Conservation (phyloP, 2,797 vertebrate genomes). For the Harpagifer antarcticus region DNA sequence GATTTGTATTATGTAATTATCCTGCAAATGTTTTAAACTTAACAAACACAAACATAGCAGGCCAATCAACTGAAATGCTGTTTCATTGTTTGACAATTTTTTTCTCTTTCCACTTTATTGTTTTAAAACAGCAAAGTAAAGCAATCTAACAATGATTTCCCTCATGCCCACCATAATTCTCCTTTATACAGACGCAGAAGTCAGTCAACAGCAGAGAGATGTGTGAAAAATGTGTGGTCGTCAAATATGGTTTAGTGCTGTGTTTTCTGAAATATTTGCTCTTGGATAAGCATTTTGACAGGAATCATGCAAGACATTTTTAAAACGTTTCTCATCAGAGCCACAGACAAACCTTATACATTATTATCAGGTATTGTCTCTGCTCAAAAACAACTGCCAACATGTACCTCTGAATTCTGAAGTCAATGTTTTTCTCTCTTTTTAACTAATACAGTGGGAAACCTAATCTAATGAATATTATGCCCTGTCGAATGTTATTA, state of each 20-base stretch:
- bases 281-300: neutral
- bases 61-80: no score
- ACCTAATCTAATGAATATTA: no score
- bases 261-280: neutral
- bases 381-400: neutral
- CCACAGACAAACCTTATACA: neutral
- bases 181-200: neutral
- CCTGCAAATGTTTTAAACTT: no score
- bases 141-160: neutral
- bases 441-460: neutral
- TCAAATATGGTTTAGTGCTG: neutral
- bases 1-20: no score
- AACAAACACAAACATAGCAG: no score
- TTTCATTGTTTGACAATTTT: no score
- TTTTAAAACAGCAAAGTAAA: neutral
- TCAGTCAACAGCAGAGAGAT: neutral
- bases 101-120: neutral
- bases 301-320: neutral
- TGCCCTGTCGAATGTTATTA: slow-evolving; percentile 1
- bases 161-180: neutral
- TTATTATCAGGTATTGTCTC: neutral
- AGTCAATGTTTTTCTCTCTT: neutral
- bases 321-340: neutral
- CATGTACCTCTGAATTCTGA: neutral
- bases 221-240: neutral